Conservation (phyloP, 1,140 invertebrate genomes). For the Hirudo medicinalis region DNA sequence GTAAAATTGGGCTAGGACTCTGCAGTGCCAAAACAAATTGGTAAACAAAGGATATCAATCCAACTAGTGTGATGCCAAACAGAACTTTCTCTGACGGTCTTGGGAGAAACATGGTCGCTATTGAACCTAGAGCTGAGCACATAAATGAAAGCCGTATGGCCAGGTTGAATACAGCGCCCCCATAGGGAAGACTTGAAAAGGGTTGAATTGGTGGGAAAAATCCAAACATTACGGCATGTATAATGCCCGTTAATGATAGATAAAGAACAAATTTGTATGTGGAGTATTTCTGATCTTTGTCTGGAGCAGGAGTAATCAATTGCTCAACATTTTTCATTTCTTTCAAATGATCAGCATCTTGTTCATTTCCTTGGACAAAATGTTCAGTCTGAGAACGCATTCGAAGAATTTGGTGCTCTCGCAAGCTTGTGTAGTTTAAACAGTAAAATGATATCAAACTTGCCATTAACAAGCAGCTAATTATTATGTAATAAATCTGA, state of each 20-base stretch:
- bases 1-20: conserved; percentile 15
- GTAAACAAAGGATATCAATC: background rate
- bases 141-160: conserved; percentile 10
- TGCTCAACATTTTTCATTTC: background rate
- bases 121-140: conserved; percentile 2
- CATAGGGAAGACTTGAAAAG: conserved; percentile 13
- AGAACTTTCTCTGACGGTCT: background rate
- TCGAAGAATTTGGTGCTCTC: background rate
- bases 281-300: background rate
- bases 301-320: background rate
- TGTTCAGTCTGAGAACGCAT: background rate
- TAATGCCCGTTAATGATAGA: background rate
- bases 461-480: background rate
- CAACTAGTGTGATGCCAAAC: background rate
- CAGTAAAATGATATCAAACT: conserved; percentile 4
- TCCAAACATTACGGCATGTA: conserved; percentile 10
- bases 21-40: conserved; percentile 6
- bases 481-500: background rate
- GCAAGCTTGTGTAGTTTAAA: conserved; percentile 3
- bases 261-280: background rate
- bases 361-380: background rate
- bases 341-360: background rate
- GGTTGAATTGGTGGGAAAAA: conserved; percentile 13
- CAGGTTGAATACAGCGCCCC: conserved; percentile 5
- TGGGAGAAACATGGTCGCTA: conserved; percentile 1